Conservation (phyloP, 1,140 invertebrate genomes). For the Brachionus asplanchnoidis region DNA sequence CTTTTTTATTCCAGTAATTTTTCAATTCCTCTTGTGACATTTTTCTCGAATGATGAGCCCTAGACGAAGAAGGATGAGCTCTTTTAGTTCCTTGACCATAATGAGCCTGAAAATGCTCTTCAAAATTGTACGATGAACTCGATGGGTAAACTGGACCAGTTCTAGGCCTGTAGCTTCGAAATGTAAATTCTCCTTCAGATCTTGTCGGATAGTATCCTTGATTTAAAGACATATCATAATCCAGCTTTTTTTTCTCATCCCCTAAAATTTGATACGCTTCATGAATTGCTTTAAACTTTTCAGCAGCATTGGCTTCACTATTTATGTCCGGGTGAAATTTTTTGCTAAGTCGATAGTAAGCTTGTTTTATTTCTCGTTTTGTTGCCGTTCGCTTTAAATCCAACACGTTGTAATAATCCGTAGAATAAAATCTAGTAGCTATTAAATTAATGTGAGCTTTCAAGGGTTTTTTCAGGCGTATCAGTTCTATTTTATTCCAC, state of each 20-base stretch:
- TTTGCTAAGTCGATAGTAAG: conserved; percentile 28
- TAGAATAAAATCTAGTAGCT: neutral
- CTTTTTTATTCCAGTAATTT: conserved; percentile 40
- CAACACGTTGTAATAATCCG: conserved; percentile 10
- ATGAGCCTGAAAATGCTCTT: conserved; percentile 8
- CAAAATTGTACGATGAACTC: neutral
- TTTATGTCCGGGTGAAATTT: conserved; percentile 39
- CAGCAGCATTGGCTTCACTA: neutral
- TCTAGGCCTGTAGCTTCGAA: neutral
- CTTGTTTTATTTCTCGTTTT: conserved; percentile 33
- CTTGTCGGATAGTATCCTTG: neutral
- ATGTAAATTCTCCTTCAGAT: neutral
- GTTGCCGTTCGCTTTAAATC: neutral
- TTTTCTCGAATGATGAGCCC: neutral
- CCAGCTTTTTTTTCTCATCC: conserved; percentile 14
- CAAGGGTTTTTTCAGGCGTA: neutral
- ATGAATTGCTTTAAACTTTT: conserved; percentile 28
- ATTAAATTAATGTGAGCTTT: neutral
- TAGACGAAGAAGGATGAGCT: neutral
- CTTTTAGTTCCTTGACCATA: neutral
- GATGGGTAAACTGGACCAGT: neutral
- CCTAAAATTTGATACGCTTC: conserved; percentile 38
- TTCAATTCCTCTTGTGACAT: conserved; percentile 36
- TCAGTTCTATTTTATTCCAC: conserved; percentile 1
- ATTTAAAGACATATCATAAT: conserved; percentile 22